Conservation (phyloP, 2,888 invertebrate genomes). For the Trachelus troglodyta region DNA sequence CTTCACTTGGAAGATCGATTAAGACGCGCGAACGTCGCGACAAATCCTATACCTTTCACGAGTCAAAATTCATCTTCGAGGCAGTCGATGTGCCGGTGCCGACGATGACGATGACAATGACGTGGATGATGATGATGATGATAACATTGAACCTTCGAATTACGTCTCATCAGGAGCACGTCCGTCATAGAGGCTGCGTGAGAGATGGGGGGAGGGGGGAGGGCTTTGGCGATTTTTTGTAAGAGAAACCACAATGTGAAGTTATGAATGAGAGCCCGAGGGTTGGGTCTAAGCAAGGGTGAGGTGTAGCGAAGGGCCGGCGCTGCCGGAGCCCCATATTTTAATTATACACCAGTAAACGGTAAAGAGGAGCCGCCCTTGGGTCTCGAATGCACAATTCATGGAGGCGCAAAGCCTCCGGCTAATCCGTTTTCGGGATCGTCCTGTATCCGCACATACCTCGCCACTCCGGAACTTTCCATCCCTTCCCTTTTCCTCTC, state of each 20-base stretch:
- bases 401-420: not conserved
- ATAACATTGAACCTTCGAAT: too few relatives aligned
- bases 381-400: not conserved
- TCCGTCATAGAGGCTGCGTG: not conserved
- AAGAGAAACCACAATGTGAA: not conserved
- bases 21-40: not conserved
- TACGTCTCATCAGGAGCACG: too few relatives aligned
- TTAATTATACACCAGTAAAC: not conserved
- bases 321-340: not conserved
- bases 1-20: not conserved
- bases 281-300: not conserved
- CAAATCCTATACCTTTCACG: not conserved
- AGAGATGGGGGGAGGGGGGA: not conserved
- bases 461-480: not conserved
- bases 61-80: not conserved
- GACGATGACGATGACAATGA: not conserved
- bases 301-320: not conserved
- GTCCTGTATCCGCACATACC: not conserved
- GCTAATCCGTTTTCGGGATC: not conserved
- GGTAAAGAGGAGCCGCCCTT: not conserved
- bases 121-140: not conserved
- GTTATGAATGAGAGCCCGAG: not conserved
- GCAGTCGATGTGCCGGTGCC: not conserved
- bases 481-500: not conserved
- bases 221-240: not conserved